Conservation (phyloP, 92 coral and sea anemone genomes). For the Meandrina meandrites region DNA sequence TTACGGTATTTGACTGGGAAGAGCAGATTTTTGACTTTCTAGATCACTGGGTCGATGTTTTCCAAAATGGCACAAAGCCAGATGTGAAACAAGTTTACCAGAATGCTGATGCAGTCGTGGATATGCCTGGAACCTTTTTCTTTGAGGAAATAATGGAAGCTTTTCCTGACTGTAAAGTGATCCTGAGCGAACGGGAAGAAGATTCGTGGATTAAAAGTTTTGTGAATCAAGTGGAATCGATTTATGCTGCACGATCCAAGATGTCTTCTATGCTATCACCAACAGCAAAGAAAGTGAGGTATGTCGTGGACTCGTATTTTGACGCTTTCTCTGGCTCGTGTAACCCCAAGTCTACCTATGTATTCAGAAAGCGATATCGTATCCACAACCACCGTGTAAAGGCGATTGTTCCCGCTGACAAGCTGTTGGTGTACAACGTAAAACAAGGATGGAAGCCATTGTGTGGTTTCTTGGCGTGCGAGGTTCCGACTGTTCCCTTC, state of each 20-base stretch:
- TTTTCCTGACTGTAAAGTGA: background rate
- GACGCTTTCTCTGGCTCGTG: background rate
- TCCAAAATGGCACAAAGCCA: background rate
- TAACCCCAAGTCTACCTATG: background rate
- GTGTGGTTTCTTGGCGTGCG: slow-evolving; percentile 39
- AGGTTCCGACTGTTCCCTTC: slow-evolving; percentile 30
- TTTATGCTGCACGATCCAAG: background rate
- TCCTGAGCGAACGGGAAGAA: background rate
- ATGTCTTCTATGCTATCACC: background rate
- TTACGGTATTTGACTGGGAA: background rate
- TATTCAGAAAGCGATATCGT: background rate
- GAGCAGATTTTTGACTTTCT: background rate
- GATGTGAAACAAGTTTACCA: background rate
- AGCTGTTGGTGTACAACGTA: slow-evolving; percentile 38
- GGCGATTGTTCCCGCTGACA: slow-evolving; percentile 48
- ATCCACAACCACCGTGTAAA: slow-evolving; percentile 48
- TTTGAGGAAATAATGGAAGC: background rate
- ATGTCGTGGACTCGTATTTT: background rate
- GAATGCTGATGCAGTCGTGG: background rate
- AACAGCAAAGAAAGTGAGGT: background rate
- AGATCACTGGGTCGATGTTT: background rate
- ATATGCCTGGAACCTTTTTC: background rate
- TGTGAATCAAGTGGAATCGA: background rate
- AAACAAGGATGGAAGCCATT: slow-evolving; percentile 55
- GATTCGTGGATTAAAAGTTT: background rate